Base-by-base conservation (phyloP, 2,888 invertebrate species). In the Brachynemurus nebulosus region DNA sequence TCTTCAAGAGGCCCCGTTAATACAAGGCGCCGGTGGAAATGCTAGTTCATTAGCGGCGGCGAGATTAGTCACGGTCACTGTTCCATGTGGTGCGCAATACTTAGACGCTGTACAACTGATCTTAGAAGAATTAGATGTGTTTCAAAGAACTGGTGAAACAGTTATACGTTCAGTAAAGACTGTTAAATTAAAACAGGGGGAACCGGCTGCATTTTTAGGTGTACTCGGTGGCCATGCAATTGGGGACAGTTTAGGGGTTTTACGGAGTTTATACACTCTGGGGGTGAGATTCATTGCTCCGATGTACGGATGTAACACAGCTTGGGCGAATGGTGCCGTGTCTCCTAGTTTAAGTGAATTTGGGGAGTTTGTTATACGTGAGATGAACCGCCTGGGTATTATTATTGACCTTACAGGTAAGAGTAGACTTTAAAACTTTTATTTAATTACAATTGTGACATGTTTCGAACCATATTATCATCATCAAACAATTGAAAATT, bases 371-470 rank as follows among this genome's bases (percentile, higher is more conserved):
- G 73, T 80, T 45, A 69, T 80, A 1, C 66, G 63, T 44, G 80
- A 80, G 61, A 71, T 80, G 69, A 80, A 80, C 57, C 70, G 80
- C 18, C 60, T 80, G 40, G 80, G 80, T 3, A 80, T 80, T 77
- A 62, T 80, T 45, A 71, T 79, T 36, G 80, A 80, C 57, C 65
- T 42, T 20, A 42, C 42, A 8, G 42, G 37, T 37, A 37, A 30
- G 14, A n/a, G n/a, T n/a, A n/a, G n/a, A n/a, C n/a, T n/a, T n/a
- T n/a, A n/a, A n/a, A n/a, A n/a, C n/a, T n/a, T n/a, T n/a, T n/a
- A n/a, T n/a, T n/a, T n/a, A n/a, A n/a, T n/a, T n/a, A n/a, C n/a
- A n/a, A n/a, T n/a, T n/a, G n/a, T n/a, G n/a, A n/a, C n/a, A n/a
- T n/a, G n/a, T n/a, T n/a, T n/a, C n/a, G n/a, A n/a, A n/a, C n/a